These are phyloP conservation scores for Acrocera orbiculus DNA, from an alignment of 2,888 invertebrate genomes.

Conservation along the genomic window DNA sequence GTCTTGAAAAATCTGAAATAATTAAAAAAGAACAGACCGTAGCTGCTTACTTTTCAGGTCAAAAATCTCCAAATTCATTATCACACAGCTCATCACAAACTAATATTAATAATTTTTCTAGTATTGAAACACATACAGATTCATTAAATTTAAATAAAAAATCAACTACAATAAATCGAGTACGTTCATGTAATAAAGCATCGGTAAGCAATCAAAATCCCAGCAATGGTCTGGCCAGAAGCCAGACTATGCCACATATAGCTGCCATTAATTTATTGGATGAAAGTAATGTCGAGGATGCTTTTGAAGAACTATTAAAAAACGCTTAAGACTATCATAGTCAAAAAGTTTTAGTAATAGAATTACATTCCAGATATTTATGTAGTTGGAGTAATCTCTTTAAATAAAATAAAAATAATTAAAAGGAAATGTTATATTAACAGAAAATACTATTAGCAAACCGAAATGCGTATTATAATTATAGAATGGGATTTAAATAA, in stretches of 20 bases:
- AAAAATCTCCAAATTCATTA: slow-evolving; percentile 28
- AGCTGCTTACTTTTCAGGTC: slow-evolving; percentile 50
- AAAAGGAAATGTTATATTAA: too few species aligned
- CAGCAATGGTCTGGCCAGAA: slow-evolving; percentile 43
- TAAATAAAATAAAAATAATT: too few species aligned
- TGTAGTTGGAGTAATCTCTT: too few species aligned
- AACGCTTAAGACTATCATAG: slow-evolving; percentile 24
- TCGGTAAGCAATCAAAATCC: slow-evolving; percentile 31
- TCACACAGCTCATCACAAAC: slow-evolving; percentile 19
- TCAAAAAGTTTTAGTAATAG: too few species aligned
- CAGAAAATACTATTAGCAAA: too few species aligned
- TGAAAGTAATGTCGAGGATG: slow-evolving; percentile 70
- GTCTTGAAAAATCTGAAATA: slow-evolving; percentile 47
- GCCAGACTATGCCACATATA: slow-evolving; percentile 60
- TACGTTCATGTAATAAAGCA: slow-evolving; percentile 35
- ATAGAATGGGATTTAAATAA: too few species aligned
- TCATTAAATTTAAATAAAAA: slow-evolving; percentile 7
- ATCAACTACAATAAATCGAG: slow-evolving; percentile 27
- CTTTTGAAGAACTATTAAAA: slow-evolving; percentile 71
- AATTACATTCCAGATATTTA: too few species aligned
- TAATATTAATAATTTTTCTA: slow-evolving; percentile 11
- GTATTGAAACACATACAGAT: neutral
- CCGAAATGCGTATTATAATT: too few species aligned
- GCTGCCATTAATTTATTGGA: slow-evolving; percentile 47
- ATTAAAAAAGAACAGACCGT: slow-evolving; percentile 53